Evolutionary conservation across 2,113 vertebrate genomes (phyloP), one percentile per base, ranked within the genome.

Genomic region (Spheniscus mendiculus): DNA sequence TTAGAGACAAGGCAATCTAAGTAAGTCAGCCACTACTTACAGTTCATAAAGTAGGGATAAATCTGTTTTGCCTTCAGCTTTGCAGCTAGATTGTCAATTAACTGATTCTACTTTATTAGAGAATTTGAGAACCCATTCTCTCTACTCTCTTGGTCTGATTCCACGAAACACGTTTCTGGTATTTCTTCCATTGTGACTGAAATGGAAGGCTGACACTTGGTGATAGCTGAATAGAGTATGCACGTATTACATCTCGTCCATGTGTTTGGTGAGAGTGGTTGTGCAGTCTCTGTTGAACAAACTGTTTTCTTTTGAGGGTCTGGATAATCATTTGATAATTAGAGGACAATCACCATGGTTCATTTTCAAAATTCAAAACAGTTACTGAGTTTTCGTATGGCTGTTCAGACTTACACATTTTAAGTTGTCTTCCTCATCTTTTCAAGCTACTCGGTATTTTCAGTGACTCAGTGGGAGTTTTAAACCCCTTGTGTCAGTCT

Each of bases 221-320:
- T 73, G 62, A 42, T 89, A 65, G 11, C 23, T 27, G 29, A 56
- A 17, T 16, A 26, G 30, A 55, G 32, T 15, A 49, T 58, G 25
- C 26, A 45, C 0, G 0, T 50, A 8, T 20, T 49, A 11, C 10
- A 38, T 82, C 53, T 45, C 1, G 2, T 61, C 32, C 44, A 53
- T 50, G 21, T 69, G 52, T 38, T 53, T 90, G 29, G 19, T 74
- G 62, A 81, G 77, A 69, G 26, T 42, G 53, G 38, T 38, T 87
- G n/a, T 81, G 63, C 30, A 49, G 29, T 29, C 1, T 0, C 72
- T 89, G 52, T 81, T 84, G 52, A 81, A 17, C 34, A 78, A 90
- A n/a, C 29, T 14, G 12, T 65, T 76, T 59, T 79, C 32, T 49
- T 87, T 50, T 50, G 50, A 34, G 42, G 32, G 13, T 76, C 62